phyloP scores from a whole-genome alignment of 2,888 invertebrate species.

The Lithophane leautieri region DNA sequence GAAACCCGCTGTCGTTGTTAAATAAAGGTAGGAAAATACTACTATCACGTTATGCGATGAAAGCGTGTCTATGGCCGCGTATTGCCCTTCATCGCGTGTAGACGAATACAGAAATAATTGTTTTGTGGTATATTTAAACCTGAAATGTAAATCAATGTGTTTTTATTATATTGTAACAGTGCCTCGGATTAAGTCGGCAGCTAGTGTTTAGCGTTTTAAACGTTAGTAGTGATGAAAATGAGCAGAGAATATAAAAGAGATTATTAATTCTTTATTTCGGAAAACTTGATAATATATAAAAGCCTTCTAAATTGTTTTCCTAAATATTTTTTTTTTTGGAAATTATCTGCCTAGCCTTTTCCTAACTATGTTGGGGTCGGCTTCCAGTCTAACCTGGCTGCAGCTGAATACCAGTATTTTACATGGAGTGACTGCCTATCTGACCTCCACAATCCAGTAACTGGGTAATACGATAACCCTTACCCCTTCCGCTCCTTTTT shows the following conservation, averaged over 20 bases:
- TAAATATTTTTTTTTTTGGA: not conserved
- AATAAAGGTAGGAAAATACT: constrained; percentile 32
- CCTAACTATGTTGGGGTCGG: no score
- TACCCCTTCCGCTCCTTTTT: no score
- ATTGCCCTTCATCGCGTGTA: constrained; percentile 39
- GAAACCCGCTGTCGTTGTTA: constrained; percentile 27
- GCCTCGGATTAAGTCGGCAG: constrained; percentile 43
- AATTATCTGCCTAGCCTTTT: no score
- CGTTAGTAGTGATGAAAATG: constrained; percentile 4
- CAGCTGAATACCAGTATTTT: no score
- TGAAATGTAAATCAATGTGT: constrained; percentile 24
- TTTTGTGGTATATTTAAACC: constrained; percentile 33
- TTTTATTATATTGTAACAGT: constrained; percentile 35
- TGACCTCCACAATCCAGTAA: no score
- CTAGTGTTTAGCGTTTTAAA: constrained; percentile 27
- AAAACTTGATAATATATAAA: not conserved
- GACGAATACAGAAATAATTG: constrained; percentile 3
- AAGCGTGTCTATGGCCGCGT: constrained; percentile 21
- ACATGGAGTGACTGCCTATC: no score
- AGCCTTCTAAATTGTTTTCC: not conserved
- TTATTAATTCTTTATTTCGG: not conserved
- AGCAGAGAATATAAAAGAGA: not conserved
- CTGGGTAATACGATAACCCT: no score
- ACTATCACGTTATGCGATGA: constrained; percentile 22
- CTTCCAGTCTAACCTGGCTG: no score